These are phyloP conservation scores for Phenganax subtilis DNA, from an alignment of 92 coral and sea anemone species.

Conservation along the genomic window DNA sequence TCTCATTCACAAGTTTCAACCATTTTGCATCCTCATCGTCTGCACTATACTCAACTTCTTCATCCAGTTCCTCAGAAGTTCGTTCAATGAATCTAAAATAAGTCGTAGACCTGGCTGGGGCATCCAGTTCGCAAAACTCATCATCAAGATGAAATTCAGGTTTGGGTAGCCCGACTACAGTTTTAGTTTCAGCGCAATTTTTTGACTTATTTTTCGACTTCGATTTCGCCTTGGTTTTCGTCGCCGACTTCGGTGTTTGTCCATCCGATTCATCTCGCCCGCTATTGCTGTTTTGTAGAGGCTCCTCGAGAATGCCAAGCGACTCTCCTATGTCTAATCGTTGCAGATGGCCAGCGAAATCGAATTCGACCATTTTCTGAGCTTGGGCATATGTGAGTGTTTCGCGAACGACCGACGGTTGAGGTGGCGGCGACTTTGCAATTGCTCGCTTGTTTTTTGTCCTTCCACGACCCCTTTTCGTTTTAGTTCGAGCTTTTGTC, in stretches of 20 bases:
- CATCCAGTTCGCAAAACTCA: conserved; percentile 71
- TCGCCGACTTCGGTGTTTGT: conserved; percentile 64
- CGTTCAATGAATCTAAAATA: conserved; percentile 96
- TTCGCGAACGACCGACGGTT: conserved; percentile 84
- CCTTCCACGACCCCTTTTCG: conserved; percentile 77
- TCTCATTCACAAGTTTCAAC: conserved; percentile 82
- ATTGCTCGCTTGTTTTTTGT: conserved; percentile 81
- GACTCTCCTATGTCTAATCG: conserved; percentile 83
- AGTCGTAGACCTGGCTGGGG: conserved; percentile 83
- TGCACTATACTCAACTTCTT: conserved; percentile 94
- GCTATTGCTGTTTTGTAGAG: conserved; percentile 53
- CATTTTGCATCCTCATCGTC: conserved; percentile 95
- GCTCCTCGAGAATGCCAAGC: conserved; percentile 66
- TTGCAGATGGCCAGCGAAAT: conserved; percentile 81
- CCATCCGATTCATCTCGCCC: conserved; percentile 57
- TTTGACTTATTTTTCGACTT: conserved; percentile 73
- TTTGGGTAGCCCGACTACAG: conserved; percentile 59
- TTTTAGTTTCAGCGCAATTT: conserved; percentile 43
- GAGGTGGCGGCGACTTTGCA: conserved; percentile 82
- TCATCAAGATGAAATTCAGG: conserved; percentile 55
- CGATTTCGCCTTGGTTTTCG: conserved; percentile 67
- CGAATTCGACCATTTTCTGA: conserved; percentile 93
- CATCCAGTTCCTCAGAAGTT: conserved; percentile 96
- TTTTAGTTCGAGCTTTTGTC: conserved; percentile 76
- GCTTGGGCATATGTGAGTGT: conserved; percentile 99